Evolutionary conservation across 2,113 vertebrate species (phyloP).

Genomic region (Cranoglanis bouderius): DNA sequence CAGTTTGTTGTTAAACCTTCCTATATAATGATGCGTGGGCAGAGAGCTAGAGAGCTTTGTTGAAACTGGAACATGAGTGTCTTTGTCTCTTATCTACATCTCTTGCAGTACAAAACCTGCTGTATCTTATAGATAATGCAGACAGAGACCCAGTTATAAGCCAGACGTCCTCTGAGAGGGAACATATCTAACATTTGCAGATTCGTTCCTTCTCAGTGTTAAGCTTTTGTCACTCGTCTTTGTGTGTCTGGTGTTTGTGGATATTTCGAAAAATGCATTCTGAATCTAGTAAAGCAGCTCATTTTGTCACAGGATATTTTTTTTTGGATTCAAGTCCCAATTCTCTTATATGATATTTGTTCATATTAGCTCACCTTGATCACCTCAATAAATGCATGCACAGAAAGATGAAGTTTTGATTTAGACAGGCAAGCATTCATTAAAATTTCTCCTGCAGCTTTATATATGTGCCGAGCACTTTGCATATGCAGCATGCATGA

Average conservation of each 20-base stretch:
- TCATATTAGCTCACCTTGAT: neutral
- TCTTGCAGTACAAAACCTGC: neutral
- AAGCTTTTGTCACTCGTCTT: neutral
- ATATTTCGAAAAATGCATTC: neutral
- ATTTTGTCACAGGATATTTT: neutral
- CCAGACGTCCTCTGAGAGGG: neutral
- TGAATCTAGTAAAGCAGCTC: neutral
- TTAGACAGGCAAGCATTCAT: slow-evolving; percentile 28
- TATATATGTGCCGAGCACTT: slow-evolving; percentile 44
- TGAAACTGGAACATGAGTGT: slow-evolving; percentile 34
- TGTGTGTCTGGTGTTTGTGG: neutral
- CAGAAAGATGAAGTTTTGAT: neutral
- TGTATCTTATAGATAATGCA: slow-evolving; percentile 13
- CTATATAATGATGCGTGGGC: slow-evolving; percentile 32
- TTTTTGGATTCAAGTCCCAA: neutral
- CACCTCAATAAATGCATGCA: neutral
- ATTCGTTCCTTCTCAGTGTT: neutral
- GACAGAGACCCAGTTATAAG: slow-evolving; percentile 11
- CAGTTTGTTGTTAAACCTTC: neutral
- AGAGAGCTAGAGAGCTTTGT: slow-evolving; percentile 30
- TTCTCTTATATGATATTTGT: neutral
- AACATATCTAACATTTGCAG: neutral
- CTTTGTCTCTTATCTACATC: slow-evolving; percentile 42
- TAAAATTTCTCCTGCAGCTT: slow-evolving; percentile 44
- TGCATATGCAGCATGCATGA: slow-evolving; percentile 46